Base-by-base conservation (phyloP, 2,113 vertebrate species). In the Rhea americana region DNA sequence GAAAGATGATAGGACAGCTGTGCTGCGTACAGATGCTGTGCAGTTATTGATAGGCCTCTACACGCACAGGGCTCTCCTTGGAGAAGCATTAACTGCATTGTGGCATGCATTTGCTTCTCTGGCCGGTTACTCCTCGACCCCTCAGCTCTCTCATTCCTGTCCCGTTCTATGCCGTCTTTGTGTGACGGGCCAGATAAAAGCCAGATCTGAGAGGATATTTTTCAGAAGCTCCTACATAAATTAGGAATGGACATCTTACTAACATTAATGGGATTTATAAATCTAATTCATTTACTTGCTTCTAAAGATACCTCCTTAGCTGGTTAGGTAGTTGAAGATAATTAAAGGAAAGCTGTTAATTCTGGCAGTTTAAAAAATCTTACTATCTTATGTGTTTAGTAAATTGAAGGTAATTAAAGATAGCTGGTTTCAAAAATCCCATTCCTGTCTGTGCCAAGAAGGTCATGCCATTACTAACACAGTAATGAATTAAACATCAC, bases 391-490 rank as follows among this genome's bases (percentile, higher is more conserved):
- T 4, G 5, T 51, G 61, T 88, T 93, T 78, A 65, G 51, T 90
- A 89, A 95, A 93, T 68, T 16, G 39, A 61, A 93, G 59, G 51
- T 74, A 89, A 81, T 90, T 84, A 90, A 91, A 16, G 28, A n/a
- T 81, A 35, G 51, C 7, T 94, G 16, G 11, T 86, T 91, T 96
- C 32, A 95, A 82, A 91, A 88, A 61, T 75, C 13, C 28, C 18
- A 68, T 84, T 91, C 41, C 59, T 78, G 39, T 85, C 72, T 65
- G 16, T 67, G 61, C 55, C 58, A 26, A 67, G 67, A 61, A 93
- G 51, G 55, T 74, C 32, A 5, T 74, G 28, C 16, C 43, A 30
- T 72, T 85, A 50, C 48, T 85, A 79, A 25, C 26, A 71, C 3
- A 15, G 55, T 25, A n/a, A 58, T 63, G 67, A 85, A 80, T 85